Evolutionary conservation across 2,113 vertebrate genomes (phyloP).

Genomic region (Cygnus atratus): DNA sequence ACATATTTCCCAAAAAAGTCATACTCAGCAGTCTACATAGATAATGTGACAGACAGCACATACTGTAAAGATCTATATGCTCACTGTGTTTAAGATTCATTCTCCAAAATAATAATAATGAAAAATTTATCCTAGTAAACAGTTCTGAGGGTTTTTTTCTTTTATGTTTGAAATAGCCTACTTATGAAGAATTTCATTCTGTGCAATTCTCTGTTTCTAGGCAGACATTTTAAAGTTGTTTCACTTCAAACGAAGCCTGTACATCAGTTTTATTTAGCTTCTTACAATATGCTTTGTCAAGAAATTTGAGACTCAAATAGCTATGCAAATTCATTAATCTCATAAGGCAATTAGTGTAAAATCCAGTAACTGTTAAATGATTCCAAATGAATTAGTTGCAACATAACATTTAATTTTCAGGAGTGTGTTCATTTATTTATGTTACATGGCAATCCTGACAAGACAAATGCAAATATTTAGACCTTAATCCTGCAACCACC

Average conservation of each 20-base stretch:
- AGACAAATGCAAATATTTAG: slow-evolving; percentile 66
- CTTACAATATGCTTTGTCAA: slow-evolving; percentile 42
- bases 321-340: slow-evolving; percentile 77
- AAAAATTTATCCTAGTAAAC: rapidly evolving
- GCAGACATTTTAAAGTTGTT: background rate
- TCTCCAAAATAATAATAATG: background rate
- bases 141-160: background rate
- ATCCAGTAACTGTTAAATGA: slow-evolving; percentile 73
- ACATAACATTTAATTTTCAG: slow-evolving; percentile 73
- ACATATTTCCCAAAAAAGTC: background rate
- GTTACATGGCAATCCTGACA: slow-evolving; percentile 54
- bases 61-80: background rate
- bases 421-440: slow-evolving; percentile 68
- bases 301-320: slow-evolving; percentile 56
- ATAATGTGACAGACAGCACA: background rate
- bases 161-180: background rate
- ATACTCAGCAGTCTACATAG: background rate
- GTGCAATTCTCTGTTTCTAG: background rate
- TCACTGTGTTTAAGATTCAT: background rate
- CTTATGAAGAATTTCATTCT: background rate
- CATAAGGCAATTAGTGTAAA: slow-evolving; percentile 74
- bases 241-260: background rate
- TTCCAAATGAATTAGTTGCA: slow-evolving; percentile 74
- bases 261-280: slow-evolving; percentile 32
- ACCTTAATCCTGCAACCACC: background rate